These are phyloP conservation scores for Peromyscus californicus DNA, from an alignment of 2,113 vertebrate species.

Conservation along the genomic window DNA sequence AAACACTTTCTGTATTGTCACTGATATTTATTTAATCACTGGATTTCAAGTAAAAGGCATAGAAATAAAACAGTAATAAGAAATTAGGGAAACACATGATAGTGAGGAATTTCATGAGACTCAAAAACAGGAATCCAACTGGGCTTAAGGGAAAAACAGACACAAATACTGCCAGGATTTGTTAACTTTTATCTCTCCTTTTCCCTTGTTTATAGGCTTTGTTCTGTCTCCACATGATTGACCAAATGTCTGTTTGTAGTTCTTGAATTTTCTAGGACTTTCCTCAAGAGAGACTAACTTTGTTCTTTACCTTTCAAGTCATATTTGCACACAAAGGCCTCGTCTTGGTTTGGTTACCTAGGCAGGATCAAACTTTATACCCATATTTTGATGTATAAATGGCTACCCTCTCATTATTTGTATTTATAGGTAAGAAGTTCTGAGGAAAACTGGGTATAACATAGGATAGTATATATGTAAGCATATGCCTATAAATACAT, in stretches of 20 bases:
- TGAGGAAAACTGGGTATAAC: neutral
- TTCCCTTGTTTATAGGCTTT: neutral
- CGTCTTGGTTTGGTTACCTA: neutral
- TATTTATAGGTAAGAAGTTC: neutral
- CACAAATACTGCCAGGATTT: neutral
- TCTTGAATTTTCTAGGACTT: neutral
- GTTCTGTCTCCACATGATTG: slow-evolving; percentile 10
- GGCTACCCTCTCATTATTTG: neutral
- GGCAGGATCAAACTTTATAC: neutral
- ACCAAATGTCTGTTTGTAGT: neutral
- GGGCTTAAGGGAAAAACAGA: neutral
- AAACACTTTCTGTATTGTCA: neutral
- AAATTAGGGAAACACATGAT: neutral
- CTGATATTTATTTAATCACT: neutral
- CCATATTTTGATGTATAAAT: slow-evolving; percentile 2
- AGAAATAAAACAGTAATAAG: neutral
- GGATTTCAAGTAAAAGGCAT: neutral
- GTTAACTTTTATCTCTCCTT: neutral
- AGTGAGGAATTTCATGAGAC: slow-evolving; percentile 33
- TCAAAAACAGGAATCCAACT: neutral
- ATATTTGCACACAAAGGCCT: neutral
- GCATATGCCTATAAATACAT: neutral
- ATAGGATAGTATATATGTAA: neutral
- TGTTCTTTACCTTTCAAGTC: neutral
- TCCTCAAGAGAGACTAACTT: slow-evolving; percentile 5